Evolutionary conservation across 2,113 vertebrate genomes (phyloP).

Genomic region (Sceloporus tristichus): DNA sequence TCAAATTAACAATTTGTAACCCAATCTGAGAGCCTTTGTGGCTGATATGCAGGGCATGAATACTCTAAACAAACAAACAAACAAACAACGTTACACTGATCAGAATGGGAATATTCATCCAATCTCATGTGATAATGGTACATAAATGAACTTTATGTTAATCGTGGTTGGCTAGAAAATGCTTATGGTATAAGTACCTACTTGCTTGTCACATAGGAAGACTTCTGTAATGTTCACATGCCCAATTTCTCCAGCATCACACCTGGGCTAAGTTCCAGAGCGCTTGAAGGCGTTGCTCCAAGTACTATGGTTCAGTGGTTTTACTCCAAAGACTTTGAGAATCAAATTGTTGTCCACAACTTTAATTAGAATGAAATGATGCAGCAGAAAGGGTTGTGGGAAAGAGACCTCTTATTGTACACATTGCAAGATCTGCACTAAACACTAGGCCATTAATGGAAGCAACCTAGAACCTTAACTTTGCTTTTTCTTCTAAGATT

Average conservation of each 20-base stretch:
- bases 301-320: constrained; percentile 19
- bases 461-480: background rate
- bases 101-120: background rate
- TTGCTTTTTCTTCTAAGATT: background rate
- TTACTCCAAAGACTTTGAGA: constrained; percentile 20
- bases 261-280: constrained; percentile 27
- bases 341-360: background rate
- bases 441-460: background rate
- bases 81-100: background rate
- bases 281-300: constrained; percentile 6
- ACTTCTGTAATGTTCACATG: constrained; percentile 12
- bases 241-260: background rate
- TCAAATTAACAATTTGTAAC: too few relatives aligned
- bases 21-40: too few relatives aligned
- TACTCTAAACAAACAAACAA: too few relatives aligned
- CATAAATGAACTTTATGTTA: background rate
- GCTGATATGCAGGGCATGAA: too few relatives aligned
- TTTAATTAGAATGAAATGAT: constrained; percentile 27
- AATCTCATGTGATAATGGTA: background rate
- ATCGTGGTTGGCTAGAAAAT: background rate
- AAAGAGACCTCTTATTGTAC: constrained; percentile 25
- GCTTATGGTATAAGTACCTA: background rate
- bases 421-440: background rate
- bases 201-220: background rate
- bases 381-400: background rate